Conservation (phyloP, 2,888 invertebrate genomes). For the Julus scanicus region DNA sequence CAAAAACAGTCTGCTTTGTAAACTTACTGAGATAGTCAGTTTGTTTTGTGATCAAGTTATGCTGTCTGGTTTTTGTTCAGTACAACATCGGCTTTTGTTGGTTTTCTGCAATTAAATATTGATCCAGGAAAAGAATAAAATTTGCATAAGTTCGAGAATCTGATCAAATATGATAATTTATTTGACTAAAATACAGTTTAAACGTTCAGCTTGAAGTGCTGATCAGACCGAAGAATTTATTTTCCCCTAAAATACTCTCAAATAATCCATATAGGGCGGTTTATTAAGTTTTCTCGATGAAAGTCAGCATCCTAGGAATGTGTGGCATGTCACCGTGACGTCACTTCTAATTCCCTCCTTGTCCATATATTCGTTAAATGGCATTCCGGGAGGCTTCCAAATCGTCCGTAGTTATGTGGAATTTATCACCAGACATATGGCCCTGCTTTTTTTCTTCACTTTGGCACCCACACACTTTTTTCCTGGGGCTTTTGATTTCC, state of each 20-base stretch:
- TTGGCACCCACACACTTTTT: background rate
- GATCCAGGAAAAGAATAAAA: too few species aligned
- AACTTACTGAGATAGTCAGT: too few species aligned
- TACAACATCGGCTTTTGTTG: too few species aligned
- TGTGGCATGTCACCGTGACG: conserved; percentile 46
- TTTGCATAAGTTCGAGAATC: too few species aligned
- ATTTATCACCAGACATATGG: conserved; percentile 13
- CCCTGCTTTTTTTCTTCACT: background rate
- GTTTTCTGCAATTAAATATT: too few species aligned
- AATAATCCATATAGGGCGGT: conserved; percentile 36
- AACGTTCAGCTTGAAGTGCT: background rate
- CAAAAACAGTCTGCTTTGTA: too few species aligned
- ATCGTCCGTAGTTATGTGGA: conserved; percentile 12
- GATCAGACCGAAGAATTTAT: background rate
- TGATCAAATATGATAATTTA: background rate
- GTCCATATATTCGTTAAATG: background rate
- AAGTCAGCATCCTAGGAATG: conserved; percentile 43
- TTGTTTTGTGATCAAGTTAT: too few species aligned
- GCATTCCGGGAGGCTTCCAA: background rate
- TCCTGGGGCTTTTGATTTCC: background rate
- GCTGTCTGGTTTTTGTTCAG: too few species aligned
- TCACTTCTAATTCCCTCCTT: conserved; percentile 26
- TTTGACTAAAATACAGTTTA: background rate
- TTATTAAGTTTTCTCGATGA: conserved; percentile 49
- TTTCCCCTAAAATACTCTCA: background rate